A percentile compares a stretch with the other conserved stretches of the same genome.
phyloP scores from a whole-genome alignment of 2,888 invertebrate genomes.

The Drosophila algonquin region DNA sequence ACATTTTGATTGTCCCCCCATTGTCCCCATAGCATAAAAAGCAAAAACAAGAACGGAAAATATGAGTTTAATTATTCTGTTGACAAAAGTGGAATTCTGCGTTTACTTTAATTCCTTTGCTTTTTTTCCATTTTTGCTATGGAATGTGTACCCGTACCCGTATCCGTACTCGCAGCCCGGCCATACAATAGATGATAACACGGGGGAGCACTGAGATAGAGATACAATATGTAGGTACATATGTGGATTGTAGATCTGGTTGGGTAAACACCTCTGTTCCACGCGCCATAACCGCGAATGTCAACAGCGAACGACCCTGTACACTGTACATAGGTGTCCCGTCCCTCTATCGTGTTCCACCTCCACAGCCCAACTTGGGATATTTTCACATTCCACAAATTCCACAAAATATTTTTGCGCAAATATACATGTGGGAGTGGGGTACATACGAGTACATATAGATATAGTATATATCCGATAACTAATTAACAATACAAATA shows the following conservation, averaged over 20 bases:
- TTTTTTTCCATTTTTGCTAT: slow-evolving; percentile 51
- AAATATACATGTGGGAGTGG: slow-evolving; percentile 28
- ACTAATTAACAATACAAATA: slow-evolving; percentile 58
- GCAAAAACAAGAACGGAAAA: slow-evolving; percentile 24
- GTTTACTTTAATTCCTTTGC: slow-evolving; percentile 44
- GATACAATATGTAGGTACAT: slow-evolving; percentile 25
- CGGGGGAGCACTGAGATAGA: slow-evolving; percentile 47
- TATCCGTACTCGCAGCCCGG: slow-evolving; percentile 5
- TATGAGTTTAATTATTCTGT: slow-evolving; percentile 72
- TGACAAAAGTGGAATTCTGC: slow-evolving; percentile 69
- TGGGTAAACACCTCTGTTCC: slow-evolving; percentile 41
- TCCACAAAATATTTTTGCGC: slow-evolving; percentile 57
- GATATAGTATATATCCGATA: slow-evolving; percentile 49
- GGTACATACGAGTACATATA: neutral
- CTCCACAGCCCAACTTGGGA: slow-evolving; percentile 55
- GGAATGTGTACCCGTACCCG: slow-evolving; percentile 61
- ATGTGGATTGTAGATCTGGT: slow-evolving; percentile 38
- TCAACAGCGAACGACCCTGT: slow-evolving; percentile 58
- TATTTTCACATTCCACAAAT: slow-evolving; percentile 67
- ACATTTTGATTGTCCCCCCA: slow-evolving; percentile 32
- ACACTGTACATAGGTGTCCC: neutral
- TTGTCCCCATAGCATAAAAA: slow-evolving; percentile 28
- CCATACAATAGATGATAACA: slow-evolving; percentile 28
- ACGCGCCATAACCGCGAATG: slow-evolving; percentile 66
- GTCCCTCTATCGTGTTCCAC: neutral